A percentile compares a stretch with the other conserved stretches of the same genome.
These are phyloP conservation scores for Spialia ferax DNA, from an alignment of 2,888 invertebrate species.

Conservation along the genomic window DNA sequence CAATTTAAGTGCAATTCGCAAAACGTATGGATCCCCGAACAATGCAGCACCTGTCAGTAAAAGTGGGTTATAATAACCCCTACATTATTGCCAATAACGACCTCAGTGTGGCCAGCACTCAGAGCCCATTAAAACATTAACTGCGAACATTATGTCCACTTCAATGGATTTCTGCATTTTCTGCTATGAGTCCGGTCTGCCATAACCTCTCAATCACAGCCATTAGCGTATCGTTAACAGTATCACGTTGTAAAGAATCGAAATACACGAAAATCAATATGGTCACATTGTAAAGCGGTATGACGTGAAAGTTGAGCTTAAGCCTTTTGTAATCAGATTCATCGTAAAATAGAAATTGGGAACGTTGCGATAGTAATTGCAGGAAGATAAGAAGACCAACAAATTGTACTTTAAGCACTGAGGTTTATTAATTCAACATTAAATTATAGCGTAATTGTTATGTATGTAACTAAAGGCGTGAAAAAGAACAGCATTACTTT, in stretches of 20 bases:
- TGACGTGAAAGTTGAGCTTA: slow-evolving; percentile 27
- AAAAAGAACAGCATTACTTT: too few species aligned
- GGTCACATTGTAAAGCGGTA: slow-evolving; percentile 27
- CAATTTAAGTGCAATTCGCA: slow-evolving; percentile 25
- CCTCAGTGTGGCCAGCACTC: slow-evolving; percentile 39
- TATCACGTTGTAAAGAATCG: slow-evolving; percentile 37
- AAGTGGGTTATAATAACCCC: slow-evolving; percentile 39
- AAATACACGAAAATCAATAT: slow-evolving; percentile 18
- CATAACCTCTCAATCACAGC: slow-evolving; percentile 41
- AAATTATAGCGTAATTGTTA: too few species aligned
- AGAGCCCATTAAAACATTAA: slow-evolving; percentile 46
- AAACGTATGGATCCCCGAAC: slow-evolving; percentile 23
- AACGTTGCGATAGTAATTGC: slow-evolving; percentile 32
- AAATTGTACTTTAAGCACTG: too few species aligned
- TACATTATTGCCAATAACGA: slow-evolving; percentile 43
- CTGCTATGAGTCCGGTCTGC: slow-evolving; percentile 38
- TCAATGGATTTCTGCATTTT: slow-evolving; percentile 36
- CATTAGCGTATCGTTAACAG: slow-evolving; percentile 44
- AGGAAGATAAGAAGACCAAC: too few species aligned
- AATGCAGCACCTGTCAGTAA: slow-evolving; percentile 39
- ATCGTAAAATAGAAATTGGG: slow-evolving; percentile 40
- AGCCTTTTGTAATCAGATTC: slow-evolving; percentile 44
- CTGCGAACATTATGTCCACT: slow-evolving; percentile 46
- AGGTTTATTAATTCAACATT: too few species aligned
- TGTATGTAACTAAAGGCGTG: too few species aligned